These are phyloP conservation scores for Pasiphila rectangulata DNA, from an alignment of 2,888 invertebrate species.

Conservation along the genomic window DNA sequence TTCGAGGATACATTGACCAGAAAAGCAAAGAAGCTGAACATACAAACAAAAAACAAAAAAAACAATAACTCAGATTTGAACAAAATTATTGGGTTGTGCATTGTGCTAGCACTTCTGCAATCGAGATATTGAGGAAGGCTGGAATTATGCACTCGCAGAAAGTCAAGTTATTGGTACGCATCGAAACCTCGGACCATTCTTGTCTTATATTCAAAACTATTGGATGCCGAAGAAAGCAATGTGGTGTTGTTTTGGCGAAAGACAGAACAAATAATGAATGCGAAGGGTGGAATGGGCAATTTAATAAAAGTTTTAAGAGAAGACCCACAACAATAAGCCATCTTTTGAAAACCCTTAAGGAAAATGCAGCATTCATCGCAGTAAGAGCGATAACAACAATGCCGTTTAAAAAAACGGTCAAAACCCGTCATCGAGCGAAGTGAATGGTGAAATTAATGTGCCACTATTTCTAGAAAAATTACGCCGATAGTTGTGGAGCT, in stretches of 20 bases:
- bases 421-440: slow-evolving; percentile 5
- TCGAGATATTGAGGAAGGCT: slow-evolving; percentile 19
- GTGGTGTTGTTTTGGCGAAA: slow-evolving; percentile 19
- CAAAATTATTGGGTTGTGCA: slow-evolving; percentile 13
- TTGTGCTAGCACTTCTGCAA: slow-evolving; percentile 7
- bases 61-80: slow-evolving; percentile 10
- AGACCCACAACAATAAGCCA: slow-evolving; percentile 8
- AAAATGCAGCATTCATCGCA: slow-evolving; percentile 13
- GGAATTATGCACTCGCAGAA: slow-evolving; percentile 15
- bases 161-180: slow-evolving; percentile 19
- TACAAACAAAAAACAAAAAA: slow-evolving; percentile 4
- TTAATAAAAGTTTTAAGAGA: slow-evolving; percentile 12
- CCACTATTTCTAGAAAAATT: slow-evolving; percentile 6
- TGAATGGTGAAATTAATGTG: slow-evolving; percentile 5
- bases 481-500: neutral
- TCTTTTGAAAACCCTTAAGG: slow-evolving; percentile 7
- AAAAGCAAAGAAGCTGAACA: slow-evolving; percentile 16
- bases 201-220: slow-evolving; percentile 16
- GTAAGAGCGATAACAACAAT: slow-evolving; percentile 9
- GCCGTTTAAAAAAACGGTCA: slow-evolving; percentile 7
- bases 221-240: slow-evolving; percentile 23
- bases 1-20: slow-evolving; percentile 14
- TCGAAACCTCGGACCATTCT: slow-evolving; percentile 14
- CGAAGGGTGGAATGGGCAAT: slow-evolving; percentile 19
- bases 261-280: slow-evolving; percentile 16